Evolutionary conservation across 2,797 vertebrate genomes (phyloP).

Genomic region (Poecilia wingei): DNA sequence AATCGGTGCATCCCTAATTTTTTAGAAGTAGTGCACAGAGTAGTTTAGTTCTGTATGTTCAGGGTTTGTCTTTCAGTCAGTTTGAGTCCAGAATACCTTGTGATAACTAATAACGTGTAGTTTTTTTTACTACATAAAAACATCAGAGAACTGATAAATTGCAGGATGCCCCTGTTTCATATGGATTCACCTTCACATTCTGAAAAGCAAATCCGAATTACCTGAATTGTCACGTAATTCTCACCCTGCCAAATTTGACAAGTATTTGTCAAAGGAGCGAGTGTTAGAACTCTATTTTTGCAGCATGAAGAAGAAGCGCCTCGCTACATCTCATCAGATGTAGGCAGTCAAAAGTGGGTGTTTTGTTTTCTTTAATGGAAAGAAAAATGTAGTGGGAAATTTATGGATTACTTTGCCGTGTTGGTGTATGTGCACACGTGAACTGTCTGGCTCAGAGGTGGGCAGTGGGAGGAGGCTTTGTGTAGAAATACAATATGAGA

Average conservation of each 20-base stretch:
- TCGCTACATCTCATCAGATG: neutral
- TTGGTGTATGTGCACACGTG: neutral
- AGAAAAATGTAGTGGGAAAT: conserved; percentile 4
- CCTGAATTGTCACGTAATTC: neutral
- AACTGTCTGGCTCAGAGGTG: neutral
- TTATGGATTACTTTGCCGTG: neutral
- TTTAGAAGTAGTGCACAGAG: neutral
- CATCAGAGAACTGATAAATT: neutral
- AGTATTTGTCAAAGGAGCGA: neutral
- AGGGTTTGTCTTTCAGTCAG: neutral
- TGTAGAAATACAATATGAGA: neutral
- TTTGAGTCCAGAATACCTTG: neutral
- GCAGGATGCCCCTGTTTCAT: neutral
- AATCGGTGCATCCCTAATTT: neutral
- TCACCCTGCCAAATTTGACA: neutral
- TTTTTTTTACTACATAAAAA: neutral
- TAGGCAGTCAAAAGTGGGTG: conserved; percentile 3
- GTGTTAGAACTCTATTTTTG: neutral
- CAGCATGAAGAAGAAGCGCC: neutral
- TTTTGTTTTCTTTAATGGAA: conserved; percentile 6
- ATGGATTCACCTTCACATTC: neutral
- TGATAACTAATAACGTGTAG: neutral
- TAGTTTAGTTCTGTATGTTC: neutral
- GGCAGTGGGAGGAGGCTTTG: neutral
- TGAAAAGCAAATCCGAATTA: neutral